Base-by-base conservation (phyloP, 2,888 invertebrate genomes). In the Agonopterix heracliana region DNA sequence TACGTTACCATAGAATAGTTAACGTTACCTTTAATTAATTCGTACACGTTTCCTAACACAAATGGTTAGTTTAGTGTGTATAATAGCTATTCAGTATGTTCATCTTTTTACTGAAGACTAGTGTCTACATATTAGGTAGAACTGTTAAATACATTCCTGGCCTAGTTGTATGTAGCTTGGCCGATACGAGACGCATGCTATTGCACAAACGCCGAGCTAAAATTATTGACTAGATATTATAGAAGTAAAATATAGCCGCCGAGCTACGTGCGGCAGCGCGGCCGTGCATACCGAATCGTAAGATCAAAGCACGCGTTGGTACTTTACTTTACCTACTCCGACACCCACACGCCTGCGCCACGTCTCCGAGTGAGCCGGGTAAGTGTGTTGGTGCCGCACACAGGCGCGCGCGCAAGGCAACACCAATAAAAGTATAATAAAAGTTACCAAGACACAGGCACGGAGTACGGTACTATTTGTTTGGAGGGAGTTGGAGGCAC, bases 241-340 rank as follows among this genome's bases (percentile, higher is more conserved):
- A 79, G 79, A 76, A 80, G 81, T 82, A 77, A 83, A 81, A 79
- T 83, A 84, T 77, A 82, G 78, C 71, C 71, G 70, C 75, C 75
- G 74, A 69, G 71, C 76, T 83, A 84, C 82, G 84, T 83, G 84
- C 79, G 71, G 74, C 78, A 68, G 83, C 73, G 81, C 83, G 79
- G 78, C 82, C 82, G 83, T 84, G 85, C 85, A 87, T 86, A 86
- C 87, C 87, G 81, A 87, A 85, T 87, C 84, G 78, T 87, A 86
- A 87, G 87, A 87, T 87, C 87, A 86, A 86, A 88, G 87, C 86
- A 86, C 85, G 83, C 86, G 81, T 85, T 81, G 82, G 81, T 82
- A 86, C 86, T 80, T 80, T 78, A 82, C 81, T 26, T 80, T 78
- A 82, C 81, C 79, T 81, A 85, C 77, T 76, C 76, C 72, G 71